Conservation (phyloP, 23 tunicate genomes). For the Styela plicata region DNA sequence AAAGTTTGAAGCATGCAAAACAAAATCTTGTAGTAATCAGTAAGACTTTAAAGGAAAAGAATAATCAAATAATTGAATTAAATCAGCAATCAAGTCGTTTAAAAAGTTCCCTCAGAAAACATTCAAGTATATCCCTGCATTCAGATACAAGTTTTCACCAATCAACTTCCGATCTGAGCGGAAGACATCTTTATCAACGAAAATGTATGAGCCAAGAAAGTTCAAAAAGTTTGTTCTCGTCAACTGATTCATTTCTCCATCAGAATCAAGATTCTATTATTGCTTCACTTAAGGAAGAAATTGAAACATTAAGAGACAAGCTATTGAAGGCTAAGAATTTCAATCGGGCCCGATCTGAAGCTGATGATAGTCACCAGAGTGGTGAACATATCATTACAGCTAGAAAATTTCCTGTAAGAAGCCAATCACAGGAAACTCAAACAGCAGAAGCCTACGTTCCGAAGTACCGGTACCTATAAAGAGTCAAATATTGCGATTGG, state of each 20-base stretch:
- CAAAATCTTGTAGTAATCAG: constrained; percentile 55
- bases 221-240: neutral
- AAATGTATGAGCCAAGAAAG: neutral
- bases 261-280: neutral
- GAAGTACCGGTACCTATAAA: too few relatives aligned
- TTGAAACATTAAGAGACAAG: neutral
- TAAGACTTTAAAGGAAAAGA: constrained; percentile 53
- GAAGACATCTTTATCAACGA: neutral
- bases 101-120: constrained; percentile 43
- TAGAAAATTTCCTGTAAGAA: neutral
- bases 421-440: neutral
- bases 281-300: constrained; percentile 1
- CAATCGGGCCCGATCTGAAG: neutral
- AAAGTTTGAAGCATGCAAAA: constrained; percentile 21
- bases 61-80: constrained; percentile 35
- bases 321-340: neutral
- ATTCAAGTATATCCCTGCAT: constrained; percentile 13
- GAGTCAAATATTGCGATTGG: neutral
- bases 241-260: constrained; percentile 11
- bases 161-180: neutral
- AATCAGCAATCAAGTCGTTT: constrained; percentile 29
- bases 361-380: neutral
- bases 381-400: neutral
- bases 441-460: neutral
- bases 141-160: neutral